Evolutionary conservation across 2,888 invertebrate genomes (phyloP), one percentile per base, ranked within the genome.

Genomic region (Cryptocheilus praepositus): DNA sequence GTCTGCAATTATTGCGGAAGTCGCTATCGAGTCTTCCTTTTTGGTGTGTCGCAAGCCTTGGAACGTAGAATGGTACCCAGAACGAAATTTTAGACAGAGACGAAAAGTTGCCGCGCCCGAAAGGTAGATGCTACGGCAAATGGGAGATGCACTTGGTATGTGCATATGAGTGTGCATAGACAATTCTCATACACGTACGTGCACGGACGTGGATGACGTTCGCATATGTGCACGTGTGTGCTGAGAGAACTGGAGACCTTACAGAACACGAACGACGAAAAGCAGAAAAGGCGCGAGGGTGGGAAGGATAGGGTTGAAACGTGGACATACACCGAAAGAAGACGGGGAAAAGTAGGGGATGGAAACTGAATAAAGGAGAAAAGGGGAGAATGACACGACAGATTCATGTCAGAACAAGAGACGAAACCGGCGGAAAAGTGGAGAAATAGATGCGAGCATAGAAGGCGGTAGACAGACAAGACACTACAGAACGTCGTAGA

Each of bases 231-330:
- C 45, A 45, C 45, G 45, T 8, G 45, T n/a, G 2, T 8, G 45
- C 45, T 3, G 59, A 54, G 22, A 64, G 11, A 1, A 11, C 13
- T 58, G 63, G 62, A 57, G 51, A 59, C 61, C 53, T 62, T 53
- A 62, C 18, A 49, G 62, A 58, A 67, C 62, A 62, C 21, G 52
- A 53, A 62, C 53, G 53, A n/a, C 21, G 22, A 44, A 16, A 45
- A 45, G 16, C 11, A 16, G 49, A 49, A 18, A 13, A 18, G 16
- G 49, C 16, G 49, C 49, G 16, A 49, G 5, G 2, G n/a, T 5
- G 49, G 18, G 16, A 7, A 11, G 49, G 49, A 49, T 1, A 49
- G 49, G 13, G 49, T 3, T 5, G 36, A 25, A 2, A 19, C 16
- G 16, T 1, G 49, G 8, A n/a, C 1, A n/a, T 16, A n/a, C 49